These are phyloP conservation scores for Gerris lacustris DNA, from an alignment of 2,888 invertebrate genomes.

Conservation along the genomic window DNA sequence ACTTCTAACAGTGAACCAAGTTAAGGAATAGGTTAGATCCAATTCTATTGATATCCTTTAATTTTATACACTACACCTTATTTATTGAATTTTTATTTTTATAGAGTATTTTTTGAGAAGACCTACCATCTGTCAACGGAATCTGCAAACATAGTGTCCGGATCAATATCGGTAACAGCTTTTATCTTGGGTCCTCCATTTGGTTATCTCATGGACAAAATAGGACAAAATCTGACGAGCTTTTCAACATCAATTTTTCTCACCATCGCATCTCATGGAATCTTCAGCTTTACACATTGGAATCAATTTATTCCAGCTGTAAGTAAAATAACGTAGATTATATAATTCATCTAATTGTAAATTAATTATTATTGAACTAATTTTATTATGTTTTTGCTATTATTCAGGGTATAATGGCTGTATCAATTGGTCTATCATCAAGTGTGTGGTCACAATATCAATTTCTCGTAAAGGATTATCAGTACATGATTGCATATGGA, in stretches of 20 bases:
- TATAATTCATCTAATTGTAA: no score
- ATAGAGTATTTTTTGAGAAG: not conserved
- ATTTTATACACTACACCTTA: not conserved
- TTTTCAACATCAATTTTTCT: not conserved
- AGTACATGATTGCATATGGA: constrained; percentile 1
- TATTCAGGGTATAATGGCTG: not conserved
- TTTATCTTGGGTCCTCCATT: not conserved
- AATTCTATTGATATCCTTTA: no score
- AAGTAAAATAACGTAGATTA: not conserved
- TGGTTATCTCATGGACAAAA: not conserved
- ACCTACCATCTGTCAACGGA: not conserved
- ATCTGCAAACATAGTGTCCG: not conserved
- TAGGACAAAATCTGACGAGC: not conserved
- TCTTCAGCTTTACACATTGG: not conserved
- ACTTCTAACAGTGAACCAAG: no score
- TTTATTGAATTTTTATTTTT: not conserved
- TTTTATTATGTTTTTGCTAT: no score
- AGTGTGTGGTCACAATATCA: not conserved
- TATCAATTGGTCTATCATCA: not conserved
- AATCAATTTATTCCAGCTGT: not conserved
- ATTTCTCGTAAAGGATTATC: not conserved
- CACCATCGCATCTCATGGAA: not conserved
- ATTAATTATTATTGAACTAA: no score
- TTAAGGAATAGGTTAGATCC: no score
- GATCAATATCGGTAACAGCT: not conserved